Evolutionary conservation across 2,113 vertebrate genomes (phyloP), one percentile per base, ranked within the genome.

Genomic region (Microtus montanus): DNA sequence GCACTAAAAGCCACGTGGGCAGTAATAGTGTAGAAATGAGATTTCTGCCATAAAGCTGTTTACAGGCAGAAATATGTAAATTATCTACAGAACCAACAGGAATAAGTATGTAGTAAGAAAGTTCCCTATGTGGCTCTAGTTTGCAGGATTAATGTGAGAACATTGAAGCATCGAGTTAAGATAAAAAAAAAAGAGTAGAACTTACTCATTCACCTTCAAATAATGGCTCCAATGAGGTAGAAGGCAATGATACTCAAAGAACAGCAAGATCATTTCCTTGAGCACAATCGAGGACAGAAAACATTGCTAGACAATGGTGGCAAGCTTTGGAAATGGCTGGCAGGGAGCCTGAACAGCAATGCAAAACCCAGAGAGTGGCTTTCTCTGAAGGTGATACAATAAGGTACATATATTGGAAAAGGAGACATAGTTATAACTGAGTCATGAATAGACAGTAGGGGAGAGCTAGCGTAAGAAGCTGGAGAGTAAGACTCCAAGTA

Each of bases 11-110:
- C 19, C 68, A 70, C 1, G 1, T 47, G 10, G 38, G 66, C 82
- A 0, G 7, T 33, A 84, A 64, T 0, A 79, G 33, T 33, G 22
- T 84, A 20, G 83, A 90, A 88, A 74, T 71, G 26, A 90, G 22
- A 75, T 82, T 85, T 93, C 89, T 78, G 52, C 52, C 44, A 92
- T 75, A 92, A 94, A 88, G 66, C 30, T 83, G 68, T 82, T 91
- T 61, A 89, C 15, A 92, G 94, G 49, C 58, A 66, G 19, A 8
- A 93, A 75, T 22, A 24, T 15, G 41, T 47, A 91, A 94, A 85
- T 91, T 17, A 71, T 13, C 80, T 80, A 52, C 5, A 73, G 4
- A 87, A 87, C 30, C 54, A 96, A 49, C 1, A 74, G n/a, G n/a
- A 79, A 3, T 38, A 33, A 41, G 89, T 28, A 70, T 91, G 22